These are phyloP conservation scores for Neoniphon sammara DNA, from an alignment of 2,797 vertebrate genomes.

Conservation along the genomic window DNA sequence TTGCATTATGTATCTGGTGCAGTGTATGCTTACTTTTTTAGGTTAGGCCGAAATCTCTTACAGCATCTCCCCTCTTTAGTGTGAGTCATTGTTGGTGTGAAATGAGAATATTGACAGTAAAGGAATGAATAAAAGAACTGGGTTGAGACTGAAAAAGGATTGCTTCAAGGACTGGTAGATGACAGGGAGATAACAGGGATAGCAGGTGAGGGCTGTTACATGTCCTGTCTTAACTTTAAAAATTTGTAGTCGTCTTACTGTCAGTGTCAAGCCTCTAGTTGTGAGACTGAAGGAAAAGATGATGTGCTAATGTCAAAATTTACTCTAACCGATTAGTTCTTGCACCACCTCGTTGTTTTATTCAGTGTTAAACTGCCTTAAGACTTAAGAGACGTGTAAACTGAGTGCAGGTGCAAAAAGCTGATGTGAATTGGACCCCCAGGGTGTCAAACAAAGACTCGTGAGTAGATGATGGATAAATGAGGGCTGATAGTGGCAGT, in stretches of 20 bases:
- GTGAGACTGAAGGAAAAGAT: constrained; percentile 2
- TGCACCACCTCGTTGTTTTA: constrained; percentile 5
- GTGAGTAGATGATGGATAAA: constrained; percentile 39
- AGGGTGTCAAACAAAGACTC: constrained; percentile 56
- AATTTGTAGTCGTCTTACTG: neutral
- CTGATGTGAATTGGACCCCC: constrained; percentile 46
- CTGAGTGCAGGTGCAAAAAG: constrained; percentile 44
- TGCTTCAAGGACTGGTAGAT: neutral
- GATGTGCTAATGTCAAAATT: constrained; percentile 10
- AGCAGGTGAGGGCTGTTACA: neutral
- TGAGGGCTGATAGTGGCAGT: constrained; percentile 50
- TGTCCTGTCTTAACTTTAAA: neutral
- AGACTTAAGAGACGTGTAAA: constrained; percentile 27
- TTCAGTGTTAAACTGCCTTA: constrained; percentile 13
- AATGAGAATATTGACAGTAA: constrained; percentile 11
- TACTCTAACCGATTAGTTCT: neutral
- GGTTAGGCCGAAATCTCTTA: constrained; percentile 9
- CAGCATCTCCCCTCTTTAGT: neutral
- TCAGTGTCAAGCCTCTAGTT: neutral
- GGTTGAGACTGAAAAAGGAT: neutral
- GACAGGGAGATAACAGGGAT: neutral
- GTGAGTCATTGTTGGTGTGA: constrained; percentile 60
- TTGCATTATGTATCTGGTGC: constrained; percentile 35
- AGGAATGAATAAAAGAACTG: neutral
- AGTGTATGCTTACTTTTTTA: constrained; percentile 14